phyloP scores from a whole-genome alignment of 2,888 invertebrate genomes.

The Sceliomorpha sp. region DNA sequence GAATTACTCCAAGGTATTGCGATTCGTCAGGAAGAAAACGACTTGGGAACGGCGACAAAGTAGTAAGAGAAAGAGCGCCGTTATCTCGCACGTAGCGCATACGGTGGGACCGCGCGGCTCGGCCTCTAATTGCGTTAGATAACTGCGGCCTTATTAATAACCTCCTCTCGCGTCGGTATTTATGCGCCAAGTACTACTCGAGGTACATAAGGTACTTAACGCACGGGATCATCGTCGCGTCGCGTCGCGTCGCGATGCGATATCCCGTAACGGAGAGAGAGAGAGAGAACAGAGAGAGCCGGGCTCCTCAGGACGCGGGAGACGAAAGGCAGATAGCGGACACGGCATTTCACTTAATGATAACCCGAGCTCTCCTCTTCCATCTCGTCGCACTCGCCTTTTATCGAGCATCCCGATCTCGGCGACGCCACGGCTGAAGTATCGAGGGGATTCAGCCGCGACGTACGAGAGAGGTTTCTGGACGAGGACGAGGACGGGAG shows the following conservation, averaged over 20 bases:
- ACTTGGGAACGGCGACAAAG: constrained; percentile 34
- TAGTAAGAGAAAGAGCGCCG: constrained; percentile 47
- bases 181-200: constrained; percentile 52
- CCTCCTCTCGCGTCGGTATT: constrained; percentile 64
- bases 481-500: constrained; percentile 13
- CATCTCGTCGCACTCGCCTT: constrained; percentile 49
- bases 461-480: constrained; percentile 37
- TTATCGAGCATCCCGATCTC: constrained; percentile 73
- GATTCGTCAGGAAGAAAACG: too few relatives aligned
- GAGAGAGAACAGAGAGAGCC: too few relatives aligned
- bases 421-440: constrained; percentile 66
- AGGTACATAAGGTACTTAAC: constrained; percentile 51
- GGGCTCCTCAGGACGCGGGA: constrained; percentile 61
- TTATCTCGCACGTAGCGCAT: constrained; percentile 63
- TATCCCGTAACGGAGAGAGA: constrained; percentile 60
- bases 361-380: constrained; percentile 70
- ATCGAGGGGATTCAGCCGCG: constrained; percentile 50
- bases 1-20: too few relatives aligned
- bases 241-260: constrained; percentile 32
- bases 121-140: constrained; percentile 79
- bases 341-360: constrained; percentile 81
- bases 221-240: constrained; percentile 64
- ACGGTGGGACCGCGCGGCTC: constrained; percentile 59
- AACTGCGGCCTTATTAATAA: constrained; percentile 78
- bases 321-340: constrained; percentile 73